A percentile compares a stretch with the other conserved stretches of the same genome.
These are phyloP conservation scores for Drosophila neotestacea DNA, from an alignment of 2,888 invertebrate species.

Conservation along the genomic window DNA sequence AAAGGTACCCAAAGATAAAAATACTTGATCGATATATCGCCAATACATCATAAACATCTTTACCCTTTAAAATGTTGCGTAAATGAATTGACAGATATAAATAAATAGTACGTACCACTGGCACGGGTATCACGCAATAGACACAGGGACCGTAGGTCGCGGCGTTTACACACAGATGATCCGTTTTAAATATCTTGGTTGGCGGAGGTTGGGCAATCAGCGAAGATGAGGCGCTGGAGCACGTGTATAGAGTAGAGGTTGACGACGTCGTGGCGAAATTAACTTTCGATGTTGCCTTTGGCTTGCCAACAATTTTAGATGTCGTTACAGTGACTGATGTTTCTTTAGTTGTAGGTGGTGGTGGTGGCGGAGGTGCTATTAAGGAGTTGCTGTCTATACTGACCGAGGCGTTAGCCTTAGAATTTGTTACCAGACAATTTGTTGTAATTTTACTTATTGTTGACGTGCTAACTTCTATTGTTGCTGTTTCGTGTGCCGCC, in stretches of 20 bases:
- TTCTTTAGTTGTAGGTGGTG: constrained; percentile 26
- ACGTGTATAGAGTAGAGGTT: constrained; percentile 74
- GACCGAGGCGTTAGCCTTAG: constrained; percentile 69
- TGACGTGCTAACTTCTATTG: constrained; percentile 20
- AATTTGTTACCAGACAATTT: constrained; percentile 49
- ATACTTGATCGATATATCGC: too few relatives aligned
- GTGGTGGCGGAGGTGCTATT: constrained; percentile 31
- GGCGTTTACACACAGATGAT: constrained; percentile 83
- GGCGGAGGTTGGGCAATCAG: constrained; percentile 83
- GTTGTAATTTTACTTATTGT: constrained; percentile 29
- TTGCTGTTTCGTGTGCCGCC: constrained; percentile 13
- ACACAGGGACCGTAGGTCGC: constrained; percentile 84
- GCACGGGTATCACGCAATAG: constrained; percentile 84
- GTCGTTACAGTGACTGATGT: not conserved
- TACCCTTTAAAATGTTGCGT: too few relatives aligned
- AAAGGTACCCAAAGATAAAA: too few relatives aligned
- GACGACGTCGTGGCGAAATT: constrained; percentile 45
- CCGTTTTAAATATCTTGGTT: constrained; percentile 84
- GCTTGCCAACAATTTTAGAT: constrained; percentile 17
- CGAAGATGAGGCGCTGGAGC: constrained; percentile 79
- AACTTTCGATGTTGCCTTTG: constrained; percentile 29
- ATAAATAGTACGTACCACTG: constrained; percentile 79
- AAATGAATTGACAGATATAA: constrained; percentile 3
- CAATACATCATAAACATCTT: too few relatives aligned
- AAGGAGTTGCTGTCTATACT: constrained; percentile 38